Evolutionary conservation across 2,113 vertebrate species (phyloP).

Genomic region (Noturus placidus): DNA sequence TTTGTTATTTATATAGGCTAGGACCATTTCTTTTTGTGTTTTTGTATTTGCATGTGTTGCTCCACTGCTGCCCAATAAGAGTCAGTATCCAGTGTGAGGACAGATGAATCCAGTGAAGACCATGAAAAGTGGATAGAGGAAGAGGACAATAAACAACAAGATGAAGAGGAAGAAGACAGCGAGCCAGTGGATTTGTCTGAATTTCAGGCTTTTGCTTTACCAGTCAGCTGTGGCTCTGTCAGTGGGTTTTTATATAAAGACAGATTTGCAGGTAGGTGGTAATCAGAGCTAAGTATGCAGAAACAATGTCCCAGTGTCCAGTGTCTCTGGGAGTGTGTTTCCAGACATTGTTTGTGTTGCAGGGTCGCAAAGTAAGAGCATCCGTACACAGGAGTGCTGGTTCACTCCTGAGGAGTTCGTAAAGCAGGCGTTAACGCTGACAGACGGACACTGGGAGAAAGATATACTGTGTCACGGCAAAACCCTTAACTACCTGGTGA

Average conservation of each 20-base stretch:
- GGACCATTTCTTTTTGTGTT: too few relatives aligned
- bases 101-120: background rate
- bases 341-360: background rate
- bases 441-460: slow-evolving; percentile 60
- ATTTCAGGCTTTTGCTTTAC: slow-evolving; percentile 37
- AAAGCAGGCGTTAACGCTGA: background rate
- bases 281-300: background rate
- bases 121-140: background rate
- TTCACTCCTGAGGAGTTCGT: slow-evolving; percentile 67
- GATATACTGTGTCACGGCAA: slow-evolving; percentile 60
- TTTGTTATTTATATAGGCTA: background rate
- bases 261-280: slow-evolving; percentile 67
- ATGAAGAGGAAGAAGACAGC: background rate
- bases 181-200: background rate
- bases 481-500: slow-evolving; percentile 55
- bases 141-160: background rate
- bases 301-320: too few relatives aligned
- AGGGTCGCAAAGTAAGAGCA: slow-evolving; percentile 62
- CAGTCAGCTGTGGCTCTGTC: slow-evolving; percentile 60
- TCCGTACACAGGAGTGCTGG: slow-evolving; percentile 69
- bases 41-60: background rate
- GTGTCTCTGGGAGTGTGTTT: background rate
- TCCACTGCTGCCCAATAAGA: background rate
- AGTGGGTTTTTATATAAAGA: slow-evolving; percentile 54
- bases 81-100: background rate